Conservation (phyloP, 2,797 vertebrate genomes). For the Phrynocephalus vlangalii region DNA sequence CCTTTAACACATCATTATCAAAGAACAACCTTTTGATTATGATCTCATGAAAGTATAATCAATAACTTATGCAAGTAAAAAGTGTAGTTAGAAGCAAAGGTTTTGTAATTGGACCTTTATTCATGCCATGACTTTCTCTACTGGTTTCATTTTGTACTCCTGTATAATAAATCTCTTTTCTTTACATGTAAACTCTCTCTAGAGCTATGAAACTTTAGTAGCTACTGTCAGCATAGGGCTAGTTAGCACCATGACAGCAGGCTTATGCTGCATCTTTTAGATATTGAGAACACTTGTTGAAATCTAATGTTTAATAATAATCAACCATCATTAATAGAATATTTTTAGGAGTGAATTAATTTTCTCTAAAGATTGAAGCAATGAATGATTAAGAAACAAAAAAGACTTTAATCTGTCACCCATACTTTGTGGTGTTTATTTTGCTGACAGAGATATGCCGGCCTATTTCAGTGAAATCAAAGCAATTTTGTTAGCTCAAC, state of each 20-base stretch:
- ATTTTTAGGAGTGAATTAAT: slow-evolving; percentile 4
- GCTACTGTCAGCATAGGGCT: slow-evolving; percentile 66
- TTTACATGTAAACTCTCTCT: slow-evolving; percentile 62
- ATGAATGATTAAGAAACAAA: not conserved
- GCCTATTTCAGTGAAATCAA: not conserved
- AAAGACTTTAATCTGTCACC: not conserved
- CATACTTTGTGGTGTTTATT: not conserved
- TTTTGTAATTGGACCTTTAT: slow-evolving; percentile 78
- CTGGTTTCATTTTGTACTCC: slow-evolving; percentile 61
- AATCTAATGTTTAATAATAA: too few species aligned
- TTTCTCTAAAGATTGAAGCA: not conserved
- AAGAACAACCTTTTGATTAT: slow-evolving; percentile 85
- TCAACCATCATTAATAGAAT: too few species aligned
- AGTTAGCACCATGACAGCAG: slow-evolving; percentile 8
- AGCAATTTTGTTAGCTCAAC: not conserved
- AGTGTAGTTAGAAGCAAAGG: slow-evolving; percentile 75
- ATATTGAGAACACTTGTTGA: slow-evolving; percentile 18
- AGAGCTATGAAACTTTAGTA: slow-evolving; percentile 70
- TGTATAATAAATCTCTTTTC: slow-evolving; percentile 62
- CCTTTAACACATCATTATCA: slow-evolving; percentile 81
- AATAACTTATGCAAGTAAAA: slow-evolving; percentile 81
- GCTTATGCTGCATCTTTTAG: not conserved
- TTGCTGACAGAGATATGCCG: not conserved
- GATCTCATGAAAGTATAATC: slow-evolving; percentile 83
- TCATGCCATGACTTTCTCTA: slow-evolving; percentile 74